Evolutionary conservation across 2,113 vertebrate species (phyloP).

Genomic region (Bos javanicus): DNA sequence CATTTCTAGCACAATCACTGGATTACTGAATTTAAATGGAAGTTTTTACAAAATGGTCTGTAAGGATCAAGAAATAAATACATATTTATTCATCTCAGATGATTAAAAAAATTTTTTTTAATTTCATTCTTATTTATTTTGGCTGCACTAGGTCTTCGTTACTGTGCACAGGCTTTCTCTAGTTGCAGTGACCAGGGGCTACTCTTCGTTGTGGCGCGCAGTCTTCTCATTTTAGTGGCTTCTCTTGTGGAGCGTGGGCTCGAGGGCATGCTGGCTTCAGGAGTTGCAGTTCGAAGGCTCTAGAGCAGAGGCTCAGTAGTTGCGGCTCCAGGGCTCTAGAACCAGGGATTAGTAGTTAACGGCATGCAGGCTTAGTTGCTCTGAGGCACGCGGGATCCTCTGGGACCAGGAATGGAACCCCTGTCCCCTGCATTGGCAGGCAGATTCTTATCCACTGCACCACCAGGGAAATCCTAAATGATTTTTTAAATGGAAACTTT

Average conservation of each 20-base stretch:
- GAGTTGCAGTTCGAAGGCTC: neutral
- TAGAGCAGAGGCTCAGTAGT: neutral
- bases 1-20: neutral
- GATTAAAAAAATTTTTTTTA: neutral
- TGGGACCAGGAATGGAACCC: neutral
- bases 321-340: neutral
- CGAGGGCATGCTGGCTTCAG: neutral
- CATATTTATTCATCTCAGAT: neutral
- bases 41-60: neutral
- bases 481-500: neutral
- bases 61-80: neutral
- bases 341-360: neutral
- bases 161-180: neutral
- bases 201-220: fast-evolving
- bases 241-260: neutral
- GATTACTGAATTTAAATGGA: neutral
- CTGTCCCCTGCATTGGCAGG: neutral
- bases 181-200: neutral
- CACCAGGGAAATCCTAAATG: neutral
- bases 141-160: neutral
- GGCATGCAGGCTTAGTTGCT: neutral
- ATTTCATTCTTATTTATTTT: neutral
- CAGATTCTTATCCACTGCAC: neutral
- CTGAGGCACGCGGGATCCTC: neutral
- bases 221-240: neutral